Evolutionary conservation across 2,888 invertebrate genomes (phyloP).

Genomic region (Uloborus plumipes): DNA sequence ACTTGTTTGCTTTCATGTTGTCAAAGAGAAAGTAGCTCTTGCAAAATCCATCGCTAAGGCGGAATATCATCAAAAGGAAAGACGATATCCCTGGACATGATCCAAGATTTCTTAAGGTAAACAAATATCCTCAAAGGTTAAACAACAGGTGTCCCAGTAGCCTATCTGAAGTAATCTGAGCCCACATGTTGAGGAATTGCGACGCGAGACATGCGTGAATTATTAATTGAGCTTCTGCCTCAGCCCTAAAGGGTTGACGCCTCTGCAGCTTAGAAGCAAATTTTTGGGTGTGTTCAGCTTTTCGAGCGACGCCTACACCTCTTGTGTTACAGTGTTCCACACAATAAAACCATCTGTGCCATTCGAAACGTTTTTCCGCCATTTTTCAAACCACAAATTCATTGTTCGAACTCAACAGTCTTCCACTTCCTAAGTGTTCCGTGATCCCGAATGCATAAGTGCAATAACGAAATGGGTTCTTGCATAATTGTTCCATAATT

Average conservation of each 20-base stretch:
- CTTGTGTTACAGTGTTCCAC: background rate
- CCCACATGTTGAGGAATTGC: slow-evolving; percentile 22
- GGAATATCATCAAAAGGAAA: too few relatives aligned
- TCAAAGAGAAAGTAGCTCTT: too few relatives aligned
- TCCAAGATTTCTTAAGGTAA: slow-evolving; percentile 14
- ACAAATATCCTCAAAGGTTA: background rate
- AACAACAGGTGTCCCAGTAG: slow-evolving; percentile 44
- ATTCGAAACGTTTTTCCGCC: too few relatives aligned
- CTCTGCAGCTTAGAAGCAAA: slow-evolving; percentile 31
- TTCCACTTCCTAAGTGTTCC: too few relatives aligned
- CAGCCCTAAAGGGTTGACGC: slow-evolving; percentile 31
- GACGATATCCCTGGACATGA: slow-evolving; percentile 5
- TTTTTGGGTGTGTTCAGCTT: slow-evolving; percentile 34
- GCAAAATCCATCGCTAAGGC: too few relatives aligned
- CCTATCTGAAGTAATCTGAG: slow-evolving; percentile 30
- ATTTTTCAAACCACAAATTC: too few relatives aligned
- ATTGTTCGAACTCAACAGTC: too few relatives aligned
- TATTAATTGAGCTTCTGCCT: slow-evolving; percentile 21
- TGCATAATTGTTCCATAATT: too few relatives aligned
- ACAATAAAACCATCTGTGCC: too few relatives aligned
- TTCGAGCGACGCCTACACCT: slow-evolving; percentile 32
- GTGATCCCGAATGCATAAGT: too few relatives aligned
- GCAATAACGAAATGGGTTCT: too few relatives aligned
- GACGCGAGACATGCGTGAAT: slow-evolving; percentile 6
- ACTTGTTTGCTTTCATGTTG: too few relatives aligned